Evolutionary conservation across 1,140 invertebrate genomes (phyloP), one percentile per base, ranked within the genome.

Genomic region (Bursaphelenchus mucronatus): DNA sequence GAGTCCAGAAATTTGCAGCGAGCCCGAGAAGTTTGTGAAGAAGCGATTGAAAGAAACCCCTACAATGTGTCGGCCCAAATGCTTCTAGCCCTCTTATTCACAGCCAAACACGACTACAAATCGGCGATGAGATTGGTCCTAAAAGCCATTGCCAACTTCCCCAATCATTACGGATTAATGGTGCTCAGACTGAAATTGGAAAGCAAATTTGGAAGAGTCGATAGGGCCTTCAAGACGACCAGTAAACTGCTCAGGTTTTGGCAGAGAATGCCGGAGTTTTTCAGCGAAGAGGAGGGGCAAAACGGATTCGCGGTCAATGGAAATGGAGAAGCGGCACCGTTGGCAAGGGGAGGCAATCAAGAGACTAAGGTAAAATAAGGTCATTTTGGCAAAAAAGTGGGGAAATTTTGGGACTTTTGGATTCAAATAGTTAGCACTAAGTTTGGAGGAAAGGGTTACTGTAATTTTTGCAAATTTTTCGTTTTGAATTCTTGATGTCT

Each of bases 61-160:
- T 77, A 79, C 46, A 76, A 80, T 13, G 74, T 75, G 3, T 67
- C 68, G 4, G 74, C 79, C 4, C 64, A 78, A 43, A 81, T 80
- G 79, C 61, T 80, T 11, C 63, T 80, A 55, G 76, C 78, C 9
- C 46, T 80, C 13, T 44, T 80, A 21, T 81, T 81, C 52, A 80
- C 78, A 0, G 79, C 78, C 41, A 66, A 69, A 13, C 63, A 72
- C 11, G 78, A 80, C 49, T 74, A 74, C 58, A 80, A 80, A 66
- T 64, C 68, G 6, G 78, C 78, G 9, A 65, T 79, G 10, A 63
- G 77, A 43, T 49, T 80, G 0, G 76, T 81, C 10, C 62, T 70
- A 47, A 68, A 75, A 11, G 71, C 76, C 10, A 56, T 80, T 15
- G 46, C 56, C 30, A 72, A 80, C n/a, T 79, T 80, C 53, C 79